Conservation (phyloP, 2,888 invertebrate species). For the Synergus laeviventris region DNA sequence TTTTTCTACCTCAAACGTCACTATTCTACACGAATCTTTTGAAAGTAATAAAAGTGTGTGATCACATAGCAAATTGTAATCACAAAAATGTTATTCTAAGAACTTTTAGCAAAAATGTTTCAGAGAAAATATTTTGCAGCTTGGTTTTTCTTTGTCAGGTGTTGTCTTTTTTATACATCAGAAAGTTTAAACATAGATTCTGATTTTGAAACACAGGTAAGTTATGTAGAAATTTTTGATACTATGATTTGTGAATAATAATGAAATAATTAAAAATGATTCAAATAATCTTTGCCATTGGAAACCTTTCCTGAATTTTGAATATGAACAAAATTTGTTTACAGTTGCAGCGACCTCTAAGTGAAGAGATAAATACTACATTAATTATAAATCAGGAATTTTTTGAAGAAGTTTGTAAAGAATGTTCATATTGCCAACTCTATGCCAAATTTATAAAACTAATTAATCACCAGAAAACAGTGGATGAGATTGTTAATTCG, state of each 20-base stretch:
- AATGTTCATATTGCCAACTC: background rate
- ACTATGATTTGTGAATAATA: too few relatives aligned
- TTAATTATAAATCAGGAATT: background rate
- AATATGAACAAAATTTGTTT: background rate
- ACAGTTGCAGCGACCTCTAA: background rate
- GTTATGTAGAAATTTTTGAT: background rate
- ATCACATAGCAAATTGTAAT: background rate
- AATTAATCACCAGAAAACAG: background rate
- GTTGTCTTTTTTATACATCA: background rate
- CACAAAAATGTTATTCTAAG: too few relatives aligned
- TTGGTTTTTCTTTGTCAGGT: background rate
- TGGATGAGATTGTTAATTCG: background rate
- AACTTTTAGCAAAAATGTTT: background rate
- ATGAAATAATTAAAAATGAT: background rate
- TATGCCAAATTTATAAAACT: background rate
- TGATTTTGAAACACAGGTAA: background rate
- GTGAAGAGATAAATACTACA: background rate
- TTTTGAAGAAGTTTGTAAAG: background rate
- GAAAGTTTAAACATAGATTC: background rate
- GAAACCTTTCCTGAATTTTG: background rate
- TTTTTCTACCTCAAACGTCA: background rate
- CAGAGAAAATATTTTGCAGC: background rate
- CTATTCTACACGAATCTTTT: background rate
- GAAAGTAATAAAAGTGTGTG: background rate
- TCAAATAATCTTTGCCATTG: too few relatives aligned